phyloP scores from a whole-genome alignment of 2,113 vertebrate species.

The Platysteira castanea region DNA sequence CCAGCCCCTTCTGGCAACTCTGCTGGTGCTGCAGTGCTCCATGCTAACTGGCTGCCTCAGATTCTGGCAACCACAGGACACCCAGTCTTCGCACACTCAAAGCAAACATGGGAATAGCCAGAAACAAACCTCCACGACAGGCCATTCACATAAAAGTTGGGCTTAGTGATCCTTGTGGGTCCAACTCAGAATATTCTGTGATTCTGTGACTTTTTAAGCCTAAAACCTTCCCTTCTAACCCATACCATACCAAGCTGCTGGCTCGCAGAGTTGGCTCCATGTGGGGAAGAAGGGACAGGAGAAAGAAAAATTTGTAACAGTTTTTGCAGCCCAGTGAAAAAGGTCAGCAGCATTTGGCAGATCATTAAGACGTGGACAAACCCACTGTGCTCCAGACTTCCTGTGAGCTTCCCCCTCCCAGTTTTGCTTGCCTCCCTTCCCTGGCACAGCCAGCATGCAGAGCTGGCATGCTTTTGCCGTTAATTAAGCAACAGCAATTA shows the following conservation, averaged over 20 bases:
- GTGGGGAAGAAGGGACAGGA: background rate
- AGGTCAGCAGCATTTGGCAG: background rate
- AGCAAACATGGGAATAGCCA: background rate
- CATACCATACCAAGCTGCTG: background rate
- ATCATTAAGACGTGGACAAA: background rate
- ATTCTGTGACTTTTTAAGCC: background rate
- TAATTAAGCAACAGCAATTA: constrained; percentile 46
- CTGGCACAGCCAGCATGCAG: background rate
- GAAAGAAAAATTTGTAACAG: background rate
- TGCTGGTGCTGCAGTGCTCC: background rate
- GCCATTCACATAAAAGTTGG: background rate
- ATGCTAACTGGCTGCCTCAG: rapidly evolving
- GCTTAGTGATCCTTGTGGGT: background rate
- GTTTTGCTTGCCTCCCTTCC: background rate
- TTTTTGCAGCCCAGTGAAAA: background rate
- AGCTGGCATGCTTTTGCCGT: background rate
- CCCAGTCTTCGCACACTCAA: background rate
- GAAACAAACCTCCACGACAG: background rate
- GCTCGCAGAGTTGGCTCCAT: background rate
- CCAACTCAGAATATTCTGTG: background rate
- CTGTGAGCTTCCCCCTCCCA: background rate
- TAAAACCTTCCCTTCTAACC: background rate
- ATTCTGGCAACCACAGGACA: background rate
- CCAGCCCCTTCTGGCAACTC: background rate
- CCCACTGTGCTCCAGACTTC: background rate